A percentile compares a stretch with the other conserved stretches of the same genome.
phyloP scores from a whole-genome alignment of 2,113 vertebrate species.

The Galeopterus variegatus region DNA sequence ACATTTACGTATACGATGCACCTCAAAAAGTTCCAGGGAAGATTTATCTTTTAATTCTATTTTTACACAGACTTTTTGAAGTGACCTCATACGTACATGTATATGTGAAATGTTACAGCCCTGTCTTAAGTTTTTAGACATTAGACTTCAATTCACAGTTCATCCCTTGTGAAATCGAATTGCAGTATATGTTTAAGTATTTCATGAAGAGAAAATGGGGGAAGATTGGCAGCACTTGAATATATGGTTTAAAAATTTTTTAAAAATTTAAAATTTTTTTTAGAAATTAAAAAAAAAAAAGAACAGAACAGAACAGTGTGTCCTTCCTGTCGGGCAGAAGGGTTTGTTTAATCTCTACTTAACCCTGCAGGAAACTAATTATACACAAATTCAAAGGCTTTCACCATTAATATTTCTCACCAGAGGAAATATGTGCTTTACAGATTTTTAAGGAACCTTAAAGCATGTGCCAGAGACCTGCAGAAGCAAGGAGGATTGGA shows the following conservation, averaged over 20 bases:
- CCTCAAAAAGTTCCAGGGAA: too few relatives aligned
- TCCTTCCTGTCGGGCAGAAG: not conserved
- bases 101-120: not conserved
- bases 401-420: not conserved
- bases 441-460: not conserved
- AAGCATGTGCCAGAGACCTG: fast-evolving
- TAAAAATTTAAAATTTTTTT: too few relatives aligned
- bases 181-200: not conserved
- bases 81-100: not conserved
- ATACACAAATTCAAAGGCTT: not conserved
- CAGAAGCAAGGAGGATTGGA: too few relatives aligned
- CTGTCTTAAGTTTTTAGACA: fast-evolving
- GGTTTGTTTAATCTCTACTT: not conserved
- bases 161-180: not conserved
- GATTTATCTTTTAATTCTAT: too few relatives aligned
- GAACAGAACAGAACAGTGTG: not conserved
- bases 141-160: too few relatives aligned
- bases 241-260: not conserved
- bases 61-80: too few relatives aligned
- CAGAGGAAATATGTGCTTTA: not conserved
- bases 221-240: not conserved
- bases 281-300: too few relatives aligned
- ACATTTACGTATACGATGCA: too few relatives aligned
- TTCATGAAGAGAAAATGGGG: not conserved
- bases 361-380: not conserved